Evolutionary conservation across 2,797 vertebrate genomes (phyloP).

Genomic region (Crotalus adamanteus): DNA sequence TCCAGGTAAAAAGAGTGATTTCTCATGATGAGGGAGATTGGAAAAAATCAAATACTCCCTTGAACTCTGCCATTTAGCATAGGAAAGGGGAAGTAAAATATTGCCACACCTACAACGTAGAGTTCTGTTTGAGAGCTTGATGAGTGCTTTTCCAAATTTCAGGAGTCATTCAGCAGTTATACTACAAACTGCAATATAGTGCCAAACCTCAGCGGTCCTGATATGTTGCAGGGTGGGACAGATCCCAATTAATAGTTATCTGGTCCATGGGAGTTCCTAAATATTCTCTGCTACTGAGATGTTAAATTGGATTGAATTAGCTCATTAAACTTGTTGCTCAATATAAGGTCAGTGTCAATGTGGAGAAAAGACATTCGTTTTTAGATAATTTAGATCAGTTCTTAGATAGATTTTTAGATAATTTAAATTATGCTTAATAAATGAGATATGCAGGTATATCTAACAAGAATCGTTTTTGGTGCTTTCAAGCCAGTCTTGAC

Average conservation of each 20-base stretch:
- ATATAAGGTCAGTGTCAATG: neutral
- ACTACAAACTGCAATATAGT: no score
- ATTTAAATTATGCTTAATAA: neutral
- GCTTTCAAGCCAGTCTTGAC: neutral
- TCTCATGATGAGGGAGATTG: neutral
- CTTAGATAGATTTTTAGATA: neutral
- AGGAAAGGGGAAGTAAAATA: neutral
- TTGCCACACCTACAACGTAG: neutral
- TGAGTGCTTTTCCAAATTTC: neutral
- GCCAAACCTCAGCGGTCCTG: neutral
- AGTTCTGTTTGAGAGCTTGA: neutral
- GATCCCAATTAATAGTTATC: neutral
- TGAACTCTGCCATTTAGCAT: neutral
- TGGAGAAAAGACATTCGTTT: neutral
- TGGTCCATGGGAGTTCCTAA: neutral
- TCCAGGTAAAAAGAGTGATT: neutral
- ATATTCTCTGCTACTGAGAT: neutral
- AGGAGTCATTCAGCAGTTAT: neutral
- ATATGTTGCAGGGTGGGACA: neutral
- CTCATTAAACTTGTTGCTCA: neutral
- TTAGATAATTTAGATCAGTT: no score
- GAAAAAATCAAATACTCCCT: neutral
- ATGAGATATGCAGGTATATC: neutral
- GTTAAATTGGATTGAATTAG: neutral
- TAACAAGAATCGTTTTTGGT: neutral